phyloP scores from a whole-genome alignment of 2,888 invertebrate species.

The Scaptomyza polygonia region DNA sequence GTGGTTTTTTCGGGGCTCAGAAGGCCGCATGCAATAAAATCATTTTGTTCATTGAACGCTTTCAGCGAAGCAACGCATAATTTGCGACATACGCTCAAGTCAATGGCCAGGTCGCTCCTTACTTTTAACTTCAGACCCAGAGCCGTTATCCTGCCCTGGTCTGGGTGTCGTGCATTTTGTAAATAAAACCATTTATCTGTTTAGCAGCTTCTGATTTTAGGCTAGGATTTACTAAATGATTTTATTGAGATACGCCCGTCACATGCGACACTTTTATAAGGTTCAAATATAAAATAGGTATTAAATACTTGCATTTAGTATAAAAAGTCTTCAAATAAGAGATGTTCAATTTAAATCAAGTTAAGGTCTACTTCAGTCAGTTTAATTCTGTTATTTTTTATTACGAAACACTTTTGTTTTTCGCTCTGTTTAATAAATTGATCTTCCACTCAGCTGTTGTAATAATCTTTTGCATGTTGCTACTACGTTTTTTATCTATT shows the following conservation, averaged over 20 bases:
- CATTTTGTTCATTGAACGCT: slow-evolving; percentile 80
- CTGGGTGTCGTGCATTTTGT: slow-evolving; percentile 59
- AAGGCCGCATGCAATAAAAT: slow-evolving; percentile 79
- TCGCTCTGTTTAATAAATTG: no score
- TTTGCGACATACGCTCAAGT: slow-evolving; percentile 76
- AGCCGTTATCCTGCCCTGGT: background rate
- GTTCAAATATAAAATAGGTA: no score
- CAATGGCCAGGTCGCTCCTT: slow-evolving; percentile 48
- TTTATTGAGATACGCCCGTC: background rate
- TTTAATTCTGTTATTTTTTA: no score
- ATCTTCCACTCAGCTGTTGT: background rate
- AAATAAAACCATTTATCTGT: slow-evolving; percentile 74
- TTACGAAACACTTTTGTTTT: no score
- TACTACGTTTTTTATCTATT: slow-evolving; percentile 10
- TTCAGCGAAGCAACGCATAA: slow-evolving; percentile 60
- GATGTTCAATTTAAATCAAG: no score
- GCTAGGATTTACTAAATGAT: slow-evolving; percentile 24
- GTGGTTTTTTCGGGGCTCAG: slow-evolving; percentile 54
- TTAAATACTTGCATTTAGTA: background rate
- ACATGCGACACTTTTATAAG: background rate
- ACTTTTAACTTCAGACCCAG: slow-evolving; percentile 7
- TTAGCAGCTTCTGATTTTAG: slow-evolving; percentile 65
- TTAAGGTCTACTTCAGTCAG: no score
- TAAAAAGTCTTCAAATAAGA: background rate
- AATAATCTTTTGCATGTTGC: slow-evolving; percentile 7